Evolutionary conservation across 1,140 invertebrate species (phyloP), one percentile per base, ranked within the genome.

Genomic region (Eumeta japonica): DNA sequence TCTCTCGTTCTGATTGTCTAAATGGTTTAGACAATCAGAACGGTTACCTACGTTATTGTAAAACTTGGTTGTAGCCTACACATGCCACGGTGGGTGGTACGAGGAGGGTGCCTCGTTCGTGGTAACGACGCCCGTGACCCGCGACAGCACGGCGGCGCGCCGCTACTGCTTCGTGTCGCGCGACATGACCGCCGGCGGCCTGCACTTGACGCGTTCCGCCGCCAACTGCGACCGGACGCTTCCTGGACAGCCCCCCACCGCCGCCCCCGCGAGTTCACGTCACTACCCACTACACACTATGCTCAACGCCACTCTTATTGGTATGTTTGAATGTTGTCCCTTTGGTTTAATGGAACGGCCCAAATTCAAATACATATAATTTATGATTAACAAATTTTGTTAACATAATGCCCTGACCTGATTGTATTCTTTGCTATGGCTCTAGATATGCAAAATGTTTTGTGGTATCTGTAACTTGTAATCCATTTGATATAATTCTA

Each of bases 11-110:
- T 31, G 29, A 31, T 12, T 12, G 12, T 11, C 12, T 31, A n/a
- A 9, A 31, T 14, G 12, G 9, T 7, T 9, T 9, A 9, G 7
- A 31, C 7, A 31, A 31, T 12, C 10, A 11, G 5, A 9, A 7
- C 5, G 12, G 29, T 14, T n/a, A n/a, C n/a, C n/a, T 15, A 24
- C 2, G 10, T 30, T 38, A 2, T n/a, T 3, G 10, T 15, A 3
- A 31, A 14, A 29, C 41, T 39, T 46, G 35, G 46, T 67, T 74
- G 16, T 72, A 89, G 88, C 84, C 33, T 90, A 89, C 68, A 86
- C 86, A 12, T 90, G 88, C 67, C 87, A 89, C 60, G 88, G 87
- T 41, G 79, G 82, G 24, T 90, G 87, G 86, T 80, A 82, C 46
- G 84, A 86, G 60, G 83, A 81, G 45, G 86, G 85, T 41, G 84